Base-by-base conservation (phyloP, 2,113 vertebrate genomes). In the Abramis brama region DNA sequence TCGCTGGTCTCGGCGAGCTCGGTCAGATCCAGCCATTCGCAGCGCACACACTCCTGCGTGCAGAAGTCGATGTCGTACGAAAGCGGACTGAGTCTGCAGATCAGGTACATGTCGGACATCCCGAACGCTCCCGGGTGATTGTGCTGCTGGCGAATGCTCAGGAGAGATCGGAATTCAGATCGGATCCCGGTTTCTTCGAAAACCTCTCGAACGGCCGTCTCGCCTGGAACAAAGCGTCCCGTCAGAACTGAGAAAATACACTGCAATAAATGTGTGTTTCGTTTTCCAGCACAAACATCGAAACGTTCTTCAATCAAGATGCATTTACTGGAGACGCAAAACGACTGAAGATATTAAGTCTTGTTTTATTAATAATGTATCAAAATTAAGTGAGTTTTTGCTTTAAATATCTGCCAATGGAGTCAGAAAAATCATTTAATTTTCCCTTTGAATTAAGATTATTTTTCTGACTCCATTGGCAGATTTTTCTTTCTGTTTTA, bases 91-190 rank as follows among this genome's bases (percentile, higher is more conserved):
- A 99, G 94, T 50, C 97, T 96, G 90, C 98, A 99, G 93, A 98
- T 89, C 70, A 98, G 85, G 91, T 97, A 99, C 96, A 99, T 94
- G 86, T 99, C 98, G 0, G 97, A 99, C 93, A 96, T 96, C 27
- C 96, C 96, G 0, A 99, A 99, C 50, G 98, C 97, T 15, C 96
- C 96, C 0, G 97, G 98, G 68, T 95, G 95, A 52, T 91, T 2
- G 88, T 99, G 98, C 89, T 98, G 98, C 93, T 99, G 98, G 30
- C 98, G 94, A 60, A 99, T 82, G 86, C 97, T 97, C 86, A 99
- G 92, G 90, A 99, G 94, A 84, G 98, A 96, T 87, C 89, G 93
- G 95, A 99, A 99, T 90, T 98, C 94, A 0, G 97, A 95, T 87
- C 89, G 95, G 23, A 99, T 92, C 33, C 98, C 97, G 3, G 98